Evolutionary conservation across 2,888 invertebrate genomes (phyloP).

Genomic region (Agapostemon virescens): DNA sequence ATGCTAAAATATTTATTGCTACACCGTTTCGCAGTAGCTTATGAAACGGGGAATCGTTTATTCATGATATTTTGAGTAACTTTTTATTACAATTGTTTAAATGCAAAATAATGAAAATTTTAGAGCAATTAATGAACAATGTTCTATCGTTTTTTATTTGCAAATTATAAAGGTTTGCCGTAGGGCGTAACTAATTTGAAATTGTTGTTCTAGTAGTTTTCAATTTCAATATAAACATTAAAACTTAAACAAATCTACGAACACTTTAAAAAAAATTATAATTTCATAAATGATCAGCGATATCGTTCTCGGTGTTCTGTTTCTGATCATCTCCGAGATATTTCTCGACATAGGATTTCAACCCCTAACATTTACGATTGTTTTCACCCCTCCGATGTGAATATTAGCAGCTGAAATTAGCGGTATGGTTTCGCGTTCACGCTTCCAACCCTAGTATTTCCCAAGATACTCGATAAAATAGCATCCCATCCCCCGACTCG

Average conservation of each 20-base stretch:
- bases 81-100: neutral
- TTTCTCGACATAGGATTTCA: neutral
- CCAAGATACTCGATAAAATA: neutral
- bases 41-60: neutral
- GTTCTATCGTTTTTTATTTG: neutral
- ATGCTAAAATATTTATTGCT: neutral
- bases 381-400: neutral
- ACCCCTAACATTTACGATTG: neutral
- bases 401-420: neutral
- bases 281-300: neutral
- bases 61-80: neutral
- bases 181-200: no score
- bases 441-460: neutral
- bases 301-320: neutral
- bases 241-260: neutral
- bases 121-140: neutral
- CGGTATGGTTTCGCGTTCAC: neutral
- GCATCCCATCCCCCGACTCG: neutral
- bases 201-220: no score
- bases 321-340: neutral
- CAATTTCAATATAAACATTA: neutral
- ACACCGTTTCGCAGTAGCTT: neutral
- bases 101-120: neutral
- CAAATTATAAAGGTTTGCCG: no score
- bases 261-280: neutral